A percentile compares a stretch with the other conserved stretches of the same genome.
Conservation (phyloP, 1,140 invertebrate genomes). For the Bradynema listronoti region DNA sequence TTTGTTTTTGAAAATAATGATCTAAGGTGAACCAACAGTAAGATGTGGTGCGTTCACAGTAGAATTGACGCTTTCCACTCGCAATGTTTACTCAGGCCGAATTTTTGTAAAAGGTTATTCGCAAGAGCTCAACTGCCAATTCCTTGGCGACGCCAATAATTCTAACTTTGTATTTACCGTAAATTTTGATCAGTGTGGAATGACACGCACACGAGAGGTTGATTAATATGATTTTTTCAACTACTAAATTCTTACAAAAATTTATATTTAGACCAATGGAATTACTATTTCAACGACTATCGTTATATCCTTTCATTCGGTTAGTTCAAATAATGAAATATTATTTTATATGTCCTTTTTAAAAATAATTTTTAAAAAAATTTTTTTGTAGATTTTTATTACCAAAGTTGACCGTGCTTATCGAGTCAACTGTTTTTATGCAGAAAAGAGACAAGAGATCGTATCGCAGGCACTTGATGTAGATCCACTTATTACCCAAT, state of each 20-base stretch:
- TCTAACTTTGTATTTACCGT: slow-evolving; percentile 34
- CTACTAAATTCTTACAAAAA: background rate
- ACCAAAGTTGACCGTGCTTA: slow-evolving; percentile 56
- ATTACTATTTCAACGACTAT: slow-evolving; percentile 53
- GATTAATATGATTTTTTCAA: background rate
- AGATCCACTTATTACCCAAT: slow-evolving; percentile 40
- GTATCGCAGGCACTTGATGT: slow-evolving; percentile 49
- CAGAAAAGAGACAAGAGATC: slow-evolving; percentile 34
- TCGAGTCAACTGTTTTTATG: slow-evolving; percentile 51
- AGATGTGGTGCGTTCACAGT: slow-evolving; percentile 28
- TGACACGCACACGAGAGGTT: slow-evolving; percentile 44
- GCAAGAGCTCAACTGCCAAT: slow-evolving; percentile 41
- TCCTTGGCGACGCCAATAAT: slow-evolving; percentile 28
- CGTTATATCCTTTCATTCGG: slow-evolving; percentile 54
- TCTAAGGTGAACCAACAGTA: slow-evolving; percentile 32
- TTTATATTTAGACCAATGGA: slow-evolving; percentile 42
- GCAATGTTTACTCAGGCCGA: slow-evolving; percentile 46
- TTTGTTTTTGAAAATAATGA: slow-evolving; percentile 4
- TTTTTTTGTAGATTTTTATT: slow-evolving; percentile 47
- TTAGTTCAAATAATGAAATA: slow-evolving; percentile 1
- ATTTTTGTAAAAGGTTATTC: slow-evolving; percentile 51
- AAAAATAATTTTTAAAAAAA: background rate
- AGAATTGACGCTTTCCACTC: slow-evolving; percentile 35
- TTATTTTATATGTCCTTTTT: slow-evolving; percentile 2
- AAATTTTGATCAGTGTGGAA: slow-evolving; percentile 52